Conservation (phyloP, 1,140 invertebrate species). For the Linepithema humile region DNA sequence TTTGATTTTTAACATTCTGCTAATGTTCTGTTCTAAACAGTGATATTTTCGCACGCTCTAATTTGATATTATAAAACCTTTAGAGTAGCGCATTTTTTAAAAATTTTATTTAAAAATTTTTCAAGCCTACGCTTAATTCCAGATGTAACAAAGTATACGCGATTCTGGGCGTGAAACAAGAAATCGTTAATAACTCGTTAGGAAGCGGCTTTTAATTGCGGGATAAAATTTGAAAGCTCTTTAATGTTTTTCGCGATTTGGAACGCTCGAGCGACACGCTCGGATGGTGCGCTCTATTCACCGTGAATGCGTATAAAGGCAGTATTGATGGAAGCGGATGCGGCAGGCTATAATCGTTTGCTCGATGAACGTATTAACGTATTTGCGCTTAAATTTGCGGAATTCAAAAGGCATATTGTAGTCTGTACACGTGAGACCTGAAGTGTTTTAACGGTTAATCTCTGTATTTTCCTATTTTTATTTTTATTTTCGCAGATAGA, state of each 20-base stretch:
- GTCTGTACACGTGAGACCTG: not conserved
- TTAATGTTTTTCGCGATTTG: conserved; percentile 22
- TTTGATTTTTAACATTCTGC: too few relatives aligned
- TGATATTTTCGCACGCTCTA: too few relatives aligned
- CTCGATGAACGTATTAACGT: not conserved
- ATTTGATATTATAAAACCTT: too few relatives aligned
- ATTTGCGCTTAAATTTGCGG: conserved; percentile 4
- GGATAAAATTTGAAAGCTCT: conserved; percentile 27
- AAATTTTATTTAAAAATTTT: too few relatives aligned
- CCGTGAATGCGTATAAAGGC: not conserved
- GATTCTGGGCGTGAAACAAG: not conserved
- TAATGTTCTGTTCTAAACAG: too few relatives aligned
- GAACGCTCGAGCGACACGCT: not conserved
- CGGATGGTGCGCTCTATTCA: not conserved
- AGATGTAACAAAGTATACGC: too few relatives aligned
- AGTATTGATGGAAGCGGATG: not conserved
- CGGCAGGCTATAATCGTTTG: not conserved
- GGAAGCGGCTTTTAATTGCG: not conserved
- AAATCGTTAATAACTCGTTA: not conserved
- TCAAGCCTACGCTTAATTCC: too few relatives aligned
- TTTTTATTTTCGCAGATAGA: not conserved
- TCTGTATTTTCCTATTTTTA: not conserved
- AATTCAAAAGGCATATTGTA: not conserved
- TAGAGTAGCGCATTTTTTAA: too few relatives aligned
- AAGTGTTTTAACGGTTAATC: not conserved